A percentile compares a stretch with the other conserved stretches of the same genome.
Conservation (phyloP, 2,888 invertebrate species). For the Lamellibrachia satsuma region DNA sequence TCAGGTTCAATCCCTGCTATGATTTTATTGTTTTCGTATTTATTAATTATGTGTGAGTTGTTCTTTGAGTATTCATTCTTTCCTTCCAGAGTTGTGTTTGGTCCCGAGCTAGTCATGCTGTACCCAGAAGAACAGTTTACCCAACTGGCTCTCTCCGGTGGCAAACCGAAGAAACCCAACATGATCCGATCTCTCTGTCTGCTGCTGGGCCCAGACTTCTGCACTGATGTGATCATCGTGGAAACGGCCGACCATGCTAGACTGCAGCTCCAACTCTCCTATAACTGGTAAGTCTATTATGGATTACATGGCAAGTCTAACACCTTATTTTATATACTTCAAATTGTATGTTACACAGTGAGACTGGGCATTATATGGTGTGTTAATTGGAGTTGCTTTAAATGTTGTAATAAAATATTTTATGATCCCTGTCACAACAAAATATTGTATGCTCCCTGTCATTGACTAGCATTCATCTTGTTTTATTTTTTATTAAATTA, state of each 20-base stretch:
- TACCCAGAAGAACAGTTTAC: conserved; percentile 70
- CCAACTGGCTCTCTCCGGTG: conserved; percentile 67
- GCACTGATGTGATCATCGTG: conserved; percentile 68
- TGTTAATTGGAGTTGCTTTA: not conserved
- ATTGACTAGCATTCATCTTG: no score
- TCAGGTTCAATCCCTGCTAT: not conserved
- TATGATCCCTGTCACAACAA: no score
- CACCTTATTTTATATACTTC: not conserved
- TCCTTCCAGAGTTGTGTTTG: conserved; percentile 67
- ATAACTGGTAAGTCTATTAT: conserved; percentile 65
- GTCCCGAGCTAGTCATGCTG: conserved; percentile 70
- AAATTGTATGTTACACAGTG: not conserved
- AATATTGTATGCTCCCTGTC: no score
- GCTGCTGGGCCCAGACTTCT: conserved; percentile 69
- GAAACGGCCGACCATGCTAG: conserved; percentile 69
- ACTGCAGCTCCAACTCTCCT: conserved; percentile 68
- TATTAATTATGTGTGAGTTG: no score
- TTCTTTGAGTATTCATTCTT: no score
- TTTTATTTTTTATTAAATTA: not conserved
- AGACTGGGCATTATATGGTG: not conserved
- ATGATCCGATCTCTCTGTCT: conserved; percentile 67
- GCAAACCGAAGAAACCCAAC: conserved; percentile 68
- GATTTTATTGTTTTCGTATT: no score
- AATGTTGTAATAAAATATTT: not conserved
- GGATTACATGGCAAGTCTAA: no score